Evolutionary conservation across 2,888 invertebrate species (phyloP).

Genomic region (Leptogaster cylindrica): DNA sequence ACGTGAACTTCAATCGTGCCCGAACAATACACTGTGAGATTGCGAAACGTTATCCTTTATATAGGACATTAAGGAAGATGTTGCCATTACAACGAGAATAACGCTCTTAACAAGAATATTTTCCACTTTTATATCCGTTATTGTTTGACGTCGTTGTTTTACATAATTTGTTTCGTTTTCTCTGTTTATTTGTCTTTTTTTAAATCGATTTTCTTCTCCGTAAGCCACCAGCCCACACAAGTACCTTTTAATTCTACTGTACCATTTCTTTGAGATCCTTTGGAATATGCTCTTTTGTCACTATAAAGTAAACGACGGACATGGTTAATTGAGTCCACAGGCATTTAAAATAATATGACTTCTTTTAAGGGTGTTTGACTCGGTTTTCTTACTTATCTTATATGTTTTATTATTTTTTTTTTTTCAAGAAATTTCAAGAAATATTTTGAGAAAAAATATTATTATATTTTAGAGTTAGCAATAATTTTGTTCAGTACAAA

Average conservation of each 20-base stretch:
- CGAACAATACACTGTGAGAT: neutral
- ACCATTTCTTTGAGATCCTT: neutral
- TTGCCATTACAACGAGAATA: constrained; percentile 4
- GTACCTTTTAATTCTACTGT: neutral
- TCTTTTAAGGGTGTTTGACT: neutral
- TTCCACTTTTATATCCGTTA: constrained; percentile 16
- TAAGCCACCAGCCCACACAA: constrained; percentile 19
- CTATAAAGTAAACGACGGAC: neutral
- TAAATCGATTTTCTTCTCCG: constrained; percentile 26
- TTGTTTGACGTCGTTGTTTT: constrained; percentile 25
- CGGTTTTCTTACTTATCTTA: neutral
- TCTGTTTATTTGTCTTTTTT: constrained; percentile 13
- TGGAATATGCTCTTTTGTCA: neutral
- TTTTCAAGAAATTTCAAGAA: neutral
- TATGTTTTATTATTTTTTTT: neutral
- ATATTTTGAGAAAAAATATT: too few species aligned
- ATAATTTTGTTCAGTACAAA: too few species aligned
- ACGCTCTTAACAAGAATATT: constrained; percentile 21
- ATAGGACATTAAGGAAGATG: constrained; percentile 22
- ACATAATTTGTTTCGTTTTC: too few species aligned
- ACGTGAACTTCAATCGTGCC: neutral
- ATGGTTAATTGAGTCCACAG: neutral
- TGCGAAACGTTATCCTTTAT: neutral
- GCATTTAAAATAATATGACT: neutral
- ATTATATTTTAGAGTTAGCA: too few species aligned